A percentile compares a stretch with the other conserved stretches of the same genome.
Conservation (phyloP, 2,797 vertebrate genomes). For the Pseudomugil gertrudae region DNA sequence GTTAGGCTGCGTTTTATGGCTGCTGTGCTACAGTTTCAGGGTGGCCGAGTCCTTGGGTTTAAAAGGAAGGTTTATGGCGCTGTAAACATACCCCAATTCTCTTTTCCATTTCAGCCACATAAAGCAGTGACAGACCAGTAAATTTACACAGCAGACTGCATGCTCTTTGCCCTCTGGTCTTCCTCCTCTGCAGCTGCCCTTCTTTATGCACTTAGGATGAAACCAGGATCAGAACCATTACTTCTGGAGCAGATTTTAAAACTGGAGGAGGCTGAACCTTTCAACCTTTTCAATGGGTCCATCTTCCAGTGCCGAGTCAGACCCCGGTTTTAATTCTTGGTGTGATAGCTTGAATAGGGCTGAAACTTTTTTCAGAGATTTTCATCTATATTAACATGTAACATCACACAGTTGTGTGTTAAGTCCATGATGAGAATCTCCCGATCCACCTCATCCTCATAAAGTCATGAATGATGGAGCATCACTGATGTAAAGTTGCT, state of each 20-base stretch:
- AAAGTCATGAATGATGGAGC: no score
- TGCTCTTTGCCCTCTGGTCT: constrained; percentile 52
- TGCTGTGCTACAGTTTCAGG: constrained; percentile 73
- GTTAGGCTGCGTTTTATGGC: constrained; percentile 76
- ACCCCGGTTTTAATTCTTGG: no score
- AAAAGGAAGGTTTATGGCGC: constrained; percentile 84
- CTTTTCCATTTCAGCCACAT: constrained; percentile 85
- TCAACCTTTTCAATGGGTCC: no score
- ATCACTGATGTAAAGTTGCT: no score
- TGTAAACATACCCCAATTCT: constrained; percentile 85
- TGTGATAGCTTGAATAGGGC: no score
- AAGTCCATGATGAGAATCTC: no score
- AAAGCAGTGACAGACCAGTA: constrained; percentile 83
- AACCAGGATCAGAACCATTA: constrained; percentile 24
- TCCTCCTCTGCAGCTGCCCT: constrained; percentile 44
- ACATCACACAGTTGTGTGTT: no score
- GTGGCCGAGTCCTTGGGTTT: constrained; percentile 84
- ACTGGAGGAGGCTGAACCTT: no score
- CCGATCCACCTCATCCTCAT: no score
- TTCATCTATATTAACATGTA: no score
- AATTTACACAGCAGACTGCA: constrained; percentile 74
- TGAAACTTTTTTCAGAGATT: no score
- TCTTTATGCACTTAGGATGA: constrained; percentile 46
- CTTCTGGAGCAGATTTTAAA: constrained; percentile 18
- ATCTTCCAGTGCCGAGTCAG: no score